Percentiles rank a stretch among this genome's conserved stretches.
Conservation (phyloP, 1,140 invertebrate genomes). For the Ceratosolen fusciceps region DNA sequence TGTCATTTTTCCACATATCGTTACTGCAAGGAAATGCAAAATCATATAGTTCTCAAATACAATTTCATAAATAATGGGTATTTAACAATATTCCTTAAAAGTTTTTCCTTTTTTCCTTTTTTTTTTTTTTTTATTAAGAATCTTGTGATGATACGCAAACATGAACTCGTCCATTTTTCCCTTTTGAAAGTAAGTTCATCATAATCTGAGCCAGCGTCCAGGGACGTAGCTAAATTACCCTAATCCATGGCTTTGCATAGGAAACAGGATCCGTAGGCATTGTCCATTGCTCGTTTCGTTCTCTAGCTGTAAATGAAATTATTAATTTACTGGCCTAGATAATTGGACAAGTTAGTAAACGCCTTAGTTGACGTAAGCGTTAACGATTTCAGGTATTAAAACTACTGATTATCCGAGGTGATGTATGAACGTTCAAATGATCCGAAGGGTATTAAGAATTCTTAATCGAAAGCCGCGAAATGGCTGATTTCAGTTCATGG, state of each 20-base stretch:
- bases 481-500: too few species aligned
- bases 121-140: neutral
- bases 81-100: neutral
- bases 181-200: neutral
- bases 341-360: too few species aligned
- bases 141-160: slow-evolving; percentile 16
- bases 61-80: neutral
- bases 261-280: neutral
- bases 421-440: too few species aligned
- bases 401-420: too few species aligned
- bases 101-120: neutral
- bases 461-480: too few species aligned
- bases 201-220: slow-evolving; percentile 1
- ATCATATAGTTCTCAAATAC: neutral
- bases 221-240: slow-evolving; percentile 16
- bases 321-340: neutral
- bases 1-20: neutral
- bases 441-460: too few species aligned
- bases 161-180: slow-evolving; percentile 40
- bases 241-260: neutral
- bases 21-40: neutral
- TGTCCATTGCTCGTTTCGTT: neutral
- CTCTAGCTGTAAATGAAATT: neutral
- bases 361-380: too few species aligned
- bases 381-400: too few species aligned